These are phyloP conservation scores for Drosophila burlai DNA, from an alignment of 1,140 invertebrate species.

Conservation along the genomic window DNA sequence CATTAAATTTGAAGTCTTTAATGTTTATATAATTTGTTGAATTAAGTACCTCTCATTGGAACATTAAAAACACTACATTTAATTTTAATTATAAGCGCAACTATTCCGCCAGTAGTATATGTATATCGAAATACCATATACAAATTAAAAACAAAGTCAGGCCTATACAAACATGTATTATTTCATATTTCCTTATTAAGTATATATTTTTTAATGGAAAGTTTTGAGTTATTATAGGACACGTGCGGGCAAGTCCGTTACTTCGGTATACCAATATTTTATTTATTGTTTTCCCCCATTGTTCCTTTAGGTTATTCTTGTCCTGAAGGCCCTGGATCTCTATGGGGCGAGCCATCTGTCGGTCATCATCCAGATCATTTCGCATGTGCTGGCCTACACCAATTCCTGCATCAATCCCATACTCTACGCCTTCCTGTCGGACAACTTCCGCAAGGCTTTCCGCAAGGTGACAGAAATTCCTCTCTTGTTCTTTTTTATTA, in stretches of 20 bases:
- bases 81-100: no score
- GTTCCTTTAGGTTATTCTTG: slow-evolving; percentile 89
- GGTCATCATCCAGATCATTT: slow-evolving; percentile 92
- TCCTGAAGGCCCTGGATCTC: slow-evolving; percentile 90
- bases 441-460: slow-evolving; percentile 94
- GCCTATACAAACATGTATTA: no score
- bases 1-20: background rate
- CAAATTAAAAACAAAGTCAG: no score
- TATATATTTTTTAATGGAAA: no score
- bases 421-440: slow-evolving; percentile 95
- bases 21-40: background rate
- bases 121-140: no score
- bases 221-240: background rate
- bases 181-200: no score
- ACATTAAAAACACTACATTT: no score
- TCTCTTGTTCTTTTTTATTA: background rate
- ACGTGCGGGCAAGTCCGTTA: no score
- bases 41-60: no score
- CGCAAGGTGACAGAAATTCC: slow-evolving; percentile 86
- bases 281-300: background rate
- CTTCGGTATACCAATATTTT: background rate
- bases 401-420: slow-evolving; percentile 98
- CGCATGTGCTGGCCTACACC: slow-evolving; percentile 97
- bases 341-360: slow-evolving; percentile 89
- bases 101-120: no score